Evolutionary conservation across 2,888 invertebrate species (phyloP).

Genomic region (Amiota minor): DNA sequence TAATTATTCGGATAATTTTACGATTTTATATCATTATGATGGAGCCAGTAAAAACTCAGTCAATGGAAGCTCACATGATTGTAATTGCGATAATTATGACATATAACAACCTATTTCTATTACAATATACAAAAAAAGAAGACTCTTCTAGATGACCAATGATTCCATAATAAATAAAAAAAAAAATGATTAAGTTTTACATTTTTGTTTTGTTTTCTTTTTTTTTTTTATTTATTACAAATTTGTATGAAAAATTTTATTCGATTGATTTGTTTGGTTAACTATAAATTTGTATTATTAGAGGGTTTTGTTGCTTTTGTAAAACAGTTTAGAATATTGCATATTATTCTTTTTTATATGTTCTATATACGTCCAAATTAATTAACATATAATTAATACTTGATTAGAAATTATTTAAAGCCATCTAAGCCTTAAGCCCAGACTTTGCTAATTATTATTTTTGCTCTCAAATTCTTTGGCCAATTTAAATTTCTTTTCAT

Average conservation of each 20-base stretch:
- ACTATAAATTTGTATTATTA: no score
- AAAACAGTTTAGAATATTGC: background rate
- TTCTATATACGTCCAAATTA: background rate
- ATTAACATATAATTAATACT: background rate
- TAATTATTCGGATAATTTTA: constrained; percentile 81
- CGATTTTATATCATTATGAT: constrained; percentile 76
- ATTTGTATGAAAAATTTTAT: constrained; percentile 64
- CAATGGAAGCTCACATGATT: background rate
- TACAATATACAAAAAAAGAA: background rate
- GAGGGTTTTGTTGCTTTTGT: constrained; percentile 1
- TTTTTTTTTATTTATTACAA: constrained; percentile 56
- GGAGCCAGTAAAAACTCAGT: no score
- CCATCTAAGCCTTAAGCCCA: constrained; percentile 36
- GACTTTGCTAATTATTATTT: background rate
- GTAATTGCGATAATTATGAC: background rate
- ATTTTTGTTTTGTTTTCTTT: background rate
- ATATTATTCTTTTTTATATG: background rate
- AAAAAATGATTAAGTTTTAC: no score
- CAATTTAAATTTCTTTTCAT: constrained; percentile 46
- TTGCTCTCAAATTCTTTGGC: constrained; percentile 58
- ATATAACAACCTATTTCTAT: background rate
- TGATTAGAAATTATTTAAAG: constrained; percentile 47
- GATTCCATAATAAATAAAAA: no score
- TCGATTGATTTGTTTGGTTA: constrained; percentile 46
- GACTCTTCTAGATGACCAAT: no score